A percentile compares a stretch with the other conserved stretches of the same genome.
phyloP scores from a whole-genome alignment of 1,140 invertebrate genomes.

The Sarcophaga peregrina region DNA sequence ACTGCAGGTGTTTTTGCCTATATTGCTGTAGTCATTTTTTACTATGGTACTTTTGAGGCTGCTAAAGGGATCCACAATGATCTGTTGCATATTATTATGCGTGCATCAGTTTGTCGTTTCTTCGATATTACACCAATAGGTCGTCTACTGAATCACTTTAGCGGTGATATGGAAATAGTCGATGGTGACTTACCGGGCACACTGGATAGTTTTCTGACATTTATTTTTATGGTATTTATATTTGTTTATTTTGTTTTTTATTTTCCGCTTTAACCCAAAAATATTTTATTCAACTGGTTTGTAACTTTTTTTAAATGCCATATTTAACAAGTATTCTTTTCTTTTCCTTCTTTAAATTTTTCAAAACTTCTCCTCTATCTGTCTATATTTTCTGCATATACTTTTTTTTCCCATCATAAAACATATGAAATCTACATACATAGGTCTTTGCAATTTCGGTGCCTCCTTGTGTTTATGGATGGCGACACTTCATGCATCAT shows the following conservation, averaged over 20 bases:
- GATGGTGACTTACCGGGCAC: conserved; percentile 81
- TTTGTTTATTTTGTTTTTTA: conserved; percentile 46
- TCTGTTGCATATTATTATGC: conserved; percentile 77
- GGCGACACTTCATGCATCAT: conserved; percentile 72
- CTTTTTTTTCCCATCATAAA: not conserved
- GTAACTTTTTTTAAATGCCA: not conserved
- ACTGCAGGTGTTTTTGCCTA: conserved; percentile 74
- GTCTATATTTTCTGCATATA: conserved; percentile 21
- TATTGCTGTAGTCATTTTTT: conserved; percentile 75
- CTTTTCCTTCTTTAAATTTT: conserved; percentile 11
- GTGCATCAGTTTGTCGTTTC: conserved; percentile 77
- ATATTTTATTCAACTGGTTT: conserved; percentile 14
- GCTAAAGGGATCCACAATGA: conserved; percentile 75
- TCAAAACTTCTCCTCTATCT: not conserved
- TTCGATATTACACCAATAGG: conserved; percentile 90
- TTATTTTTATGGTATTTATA: conserved; percentile 78
- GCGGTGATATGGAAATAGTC: conserved; percentile 84
- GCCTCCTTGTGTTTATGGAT: conserved; percentile 70
- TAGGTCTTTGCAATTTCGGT: conserved; percentile 65
- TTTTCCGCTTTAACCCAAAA: conserved; percentile 9
- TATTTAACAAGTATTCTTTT: conserved; percentile 12
- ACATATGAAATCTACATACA: not conserved
- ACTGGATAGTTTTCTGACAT: conserved; percentile 76
- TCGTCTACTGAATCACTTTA: conserved; percentile 86
- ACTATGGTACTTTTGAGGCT: conserved; percentile 77